Evolutionary conservation across 2,113 vertebrate genomes (phyloP).

Genomic region (Nyctibius bracteatus): DNA sequence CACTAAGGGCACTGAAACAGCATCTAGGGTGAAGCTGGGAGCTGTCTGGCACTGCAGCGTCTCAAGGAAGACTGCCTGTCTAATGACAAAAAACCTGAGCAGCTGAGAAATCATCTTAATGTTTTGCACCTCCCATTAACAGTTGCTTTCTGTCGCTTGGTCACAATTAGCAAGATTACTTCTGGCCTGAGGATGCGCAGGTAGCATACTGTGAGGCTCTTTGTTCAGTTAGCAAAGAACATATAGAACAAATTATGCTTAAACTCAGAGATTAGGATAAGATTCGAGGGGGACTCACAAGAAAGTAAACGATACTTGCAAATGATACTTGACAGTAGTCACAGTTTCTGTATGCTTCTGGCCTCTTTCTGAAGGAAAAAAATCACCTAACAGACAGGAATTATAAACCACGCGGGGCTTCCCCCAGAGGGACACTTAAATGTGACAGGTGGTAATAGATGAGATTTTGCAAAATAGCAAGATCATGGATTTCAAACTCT

Average conservation of each 20-base stretch:
- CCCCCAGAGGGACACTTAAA: neutral
- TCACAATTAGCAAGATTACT: neutral
- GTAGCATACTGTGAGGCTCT: neutral
- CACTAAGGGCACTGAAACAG: neutral
- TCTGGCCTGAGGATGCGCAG: neutral
- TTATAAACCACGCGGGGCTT: neutral
- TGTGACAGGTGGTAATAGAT: neutral
- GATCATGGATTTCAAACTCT: neutral
- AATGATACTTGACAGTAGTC: neutral
- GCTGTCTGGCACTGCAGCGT: neutral
- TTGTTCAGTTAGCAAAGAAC: neutral
- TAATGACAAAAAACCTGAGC: neutral
- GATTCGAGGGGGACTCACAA: neutral
- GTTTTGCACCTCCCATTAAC: neutral
- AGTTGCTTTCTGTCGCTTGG: neutral
- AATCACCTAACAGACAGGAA: neutral
- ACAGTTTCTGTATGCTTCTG: neutral
- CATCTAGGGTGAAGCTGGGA: neutral
- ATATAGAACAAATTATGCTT: neutral
- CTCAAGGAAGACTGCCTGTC: neutral
- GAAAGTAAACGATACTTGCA: neutral
- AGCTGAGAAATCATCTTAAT: neutral
- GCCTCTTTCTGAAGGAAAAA: neutral
- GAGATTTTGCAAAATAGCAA: neutral
- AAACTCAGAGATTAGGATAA: neutral